Evolutionary conservation across 1,140 invertebrate species (phyloP), one percentile per base, ranked within the genome.

Genomic region (Cataglyphis hispanica): DNA sequence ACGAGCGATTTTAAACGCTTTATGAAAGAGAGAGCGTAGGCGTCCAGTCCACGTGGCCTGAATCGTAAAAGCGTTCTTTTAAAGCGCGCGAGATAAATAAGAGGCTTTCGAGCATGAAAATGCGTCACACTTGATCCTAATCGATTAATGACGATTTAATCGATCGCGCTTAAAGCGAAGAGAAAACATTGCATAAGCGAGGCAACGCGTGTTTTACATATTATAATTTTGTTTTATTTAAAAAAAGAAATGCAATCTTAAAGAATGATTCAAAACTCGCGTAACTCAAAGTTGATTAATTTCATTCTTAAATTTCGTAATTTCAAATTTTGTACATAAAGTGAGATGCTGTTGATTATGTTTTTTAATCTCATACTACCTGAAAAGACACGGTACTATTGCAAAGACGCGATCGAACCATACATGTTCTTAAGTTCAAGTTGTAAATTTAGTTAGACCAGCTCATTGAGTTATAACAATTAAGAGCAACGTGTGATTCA

Each of bases 11-110:
- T 74, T 56, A 80, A 78, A 31, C 67, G 56, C 75, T 80, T 87
- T 86, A 72, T 81, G 61, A 40, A 87, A 87, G 43, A 25, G n/a
- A 25, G n/a, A 31, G 31, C 75, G 83, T 85, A 58, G 83, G 86
- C 66, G 66, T 85, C 63, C 37, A 74, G 66, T 85, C 63, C 37
- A 74, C 61, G 84, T 74, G 84, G 25, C 25, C 22, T 74, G 86
- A 86, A 87, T 86, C 61, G 43, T 86, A 74, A 87, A 66, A 50
- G 66, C 27, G 58, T 4, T 69, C 40, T 80, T 37, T 19, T 50
- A 50, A 27, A 74, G 43, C 25, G 70, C 37, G n/a, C 56, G 37
- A 61, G 56, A 22, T 63, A 34, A 81, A 37, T 53, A 53, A 75
- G 37, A 27, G 58, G 63, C 27, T 50, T 31, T 40, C 31, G 63